Conservation (phyloP, 2,113 vertebrate species). For the Melanerpes aurifrons region DNA sequence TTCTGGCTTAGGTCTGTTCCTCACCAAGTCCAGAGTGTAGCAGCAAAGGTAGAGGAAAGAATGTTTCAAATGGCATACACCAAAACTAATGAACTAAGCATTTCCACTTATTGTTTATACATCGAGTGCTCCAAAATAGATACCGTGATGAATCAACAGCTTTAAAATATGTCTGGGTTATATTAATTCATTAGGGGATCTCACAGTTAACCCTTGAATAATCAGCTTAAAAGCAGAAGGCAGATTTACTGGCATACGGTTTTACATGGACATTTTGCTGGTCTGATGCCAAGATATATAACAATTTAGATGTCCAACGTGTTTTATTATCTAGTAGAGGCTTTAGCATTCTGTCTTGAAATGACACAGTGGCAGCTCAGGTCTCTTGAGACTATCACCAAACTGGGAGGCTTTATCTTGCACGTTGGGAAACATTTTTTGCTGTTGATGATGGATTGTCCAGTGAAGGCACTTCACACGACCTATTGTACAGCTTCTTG, state of each 20-base stretch:
- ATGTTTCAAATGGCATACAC: background rate
- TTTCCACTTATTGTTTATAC: background rate
- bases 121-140: background rate
- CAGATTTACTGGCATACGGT: slow-evolving; percentile 56
- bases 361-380: background rate
- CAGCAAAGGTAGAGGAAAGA: background rate
- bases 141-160: background rate
- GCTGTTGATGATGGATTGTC: background rate
- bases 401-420: background rate
- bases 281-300: slow-evolving; percentile 38
- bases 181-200: slow-evolving; percentile 55
- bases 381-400: background rate
- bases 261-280: slow-evolving; percentile 24
- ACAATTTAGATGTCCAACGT: background rate
- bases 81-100: background rate
- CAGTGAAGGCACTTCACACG: background rate
- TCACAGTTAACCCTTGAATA: slow-evolving; percentile 60
- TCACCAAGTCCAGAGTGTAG: background rate
- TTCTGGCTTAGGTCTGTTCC: background rate
- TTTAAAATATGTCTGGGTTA: slow-evolving; percentile 31
- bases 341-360: background rate
- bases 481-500: background rate
- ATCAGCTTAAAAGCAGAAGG: slow-evolving; percentile 64
- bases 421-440: background rate
- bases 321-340: background rate